phyloP scores from a whole-genome alignment of 2,113 vertebrate species.

The Coracopsis vasa region DNA sequence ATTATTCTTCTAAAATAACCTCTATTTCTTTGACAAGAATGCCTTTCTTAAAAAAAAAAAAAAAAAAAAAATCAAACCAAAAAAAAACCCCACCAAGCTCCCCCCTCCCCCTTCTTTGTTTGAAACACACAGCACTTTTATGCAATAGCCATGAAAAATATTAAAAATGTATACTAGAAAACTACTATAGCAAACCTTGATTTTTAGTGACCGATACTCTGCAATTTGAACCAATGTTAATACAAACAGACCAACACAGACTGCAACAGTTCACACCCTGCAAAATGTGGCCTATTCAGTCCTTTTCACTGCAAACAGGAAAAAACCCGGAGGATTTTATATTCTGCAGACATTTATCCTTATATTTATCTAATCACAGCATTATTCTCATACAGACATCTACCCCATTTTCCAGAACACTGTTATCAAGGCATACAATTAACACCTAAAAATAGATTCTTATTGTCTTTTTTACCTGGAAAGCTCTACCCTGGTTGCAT shows the following conservation, averaged over 20 bases:
- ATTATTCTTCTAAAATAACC: slow-evolving; percentile 5
- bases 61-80: no score
- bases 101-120: slow-evolving; percentile 76
- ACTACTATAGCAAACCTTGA: background rate
- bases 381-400: slow-evolving; percentile 48
- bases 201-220: slow-evolving; percentile 28
- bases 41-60: background rate
- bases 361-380: slow-evolving; percentile 3
- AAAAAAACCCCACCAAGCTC: background rate
- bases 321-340: slow-evolving; percentile 56
- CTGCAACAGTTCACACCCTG: slow-evolving; percentile 79
- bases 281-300: slow-evolving; percentile 79
- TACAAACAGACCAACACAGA: slow-evolving; percentile 28
- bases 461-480: slow-evolving; percentile 66
- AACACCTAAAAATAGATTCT: slow-evolving; percentile 68
- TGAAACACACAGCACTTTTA: slow-evolving; percentile 61
- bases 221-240: slow-evolving; percentile 49
- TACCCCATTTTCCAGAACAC: slow-evolving; percentile 55
- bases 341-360: slow-evolving; percentile 19
- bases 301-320: slow-evolving; percentile 53
- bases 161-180: slow-evolving; percentile 49
- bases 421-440: slow-evolving; percentile 19
- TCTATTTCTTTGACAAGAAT: slow-evolving; percentile 23
- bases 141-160: slow-evolving; percentile 42
- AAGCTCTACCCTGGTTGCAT: slow-evolving; percentile 48